These are phyloP conservation scores for Oryctes rhinoceros DNA, from an alignment of 1,140 invertebrate species.

Conservation along the genomic window DNA sequence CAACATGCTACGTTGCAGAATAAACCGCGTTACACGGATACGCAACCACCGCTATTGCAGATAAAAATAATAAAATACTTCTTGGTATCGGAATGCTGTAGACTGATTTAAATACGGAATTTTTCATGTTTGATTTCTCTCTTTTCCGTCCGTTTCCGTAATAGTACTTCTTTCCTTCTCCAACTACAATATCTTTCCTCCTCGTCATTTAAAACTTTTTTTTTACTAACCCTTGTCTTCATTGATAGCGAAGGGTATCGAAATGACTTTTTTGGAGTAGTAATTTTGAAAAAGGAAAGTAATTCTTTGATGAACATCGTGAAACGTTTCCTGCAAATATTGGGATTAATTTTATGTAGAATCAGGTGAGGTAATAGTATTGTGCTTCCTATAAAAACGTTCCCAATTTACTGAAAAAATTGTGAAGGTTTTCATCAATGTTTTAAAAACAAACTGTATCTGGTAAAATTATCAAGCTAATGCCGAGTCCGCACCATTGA, in stretches of 20 bases:
- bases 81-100: conserved; percentile 46
- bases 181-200: not conserved
- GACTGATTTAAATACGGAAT: conserved; percentile 45
- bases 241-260: not conserved
- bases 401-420: no score
- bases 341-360: no score
- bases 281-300: no score
- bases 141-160: not conserved
- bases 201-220: not conserved
- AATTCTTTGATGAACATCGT: no score
- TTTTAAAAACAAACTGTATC: no score
- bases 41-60: conserved; percentile 49
- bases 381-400: no score
- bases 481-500: no score
- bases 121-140: not conserved
- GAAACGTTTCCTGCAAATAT: no score
- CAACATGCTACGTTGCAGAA: conserved; percentile 50
- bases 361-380: no score
- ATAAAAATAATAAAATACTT: conserved; percentile 52
- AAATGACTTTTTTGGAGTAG: no score
- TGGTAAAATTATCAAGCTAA: no score
- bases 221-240: not conserved
- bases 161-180: conserved; percentile 2
- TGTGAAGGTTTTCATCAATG: no score
- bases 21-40: conserved; percentile 51